phyloP scores from a whole-genome alignment of 2,113 vertebrate species.

The Gnathonemus echidnorhynchus region DNA sequence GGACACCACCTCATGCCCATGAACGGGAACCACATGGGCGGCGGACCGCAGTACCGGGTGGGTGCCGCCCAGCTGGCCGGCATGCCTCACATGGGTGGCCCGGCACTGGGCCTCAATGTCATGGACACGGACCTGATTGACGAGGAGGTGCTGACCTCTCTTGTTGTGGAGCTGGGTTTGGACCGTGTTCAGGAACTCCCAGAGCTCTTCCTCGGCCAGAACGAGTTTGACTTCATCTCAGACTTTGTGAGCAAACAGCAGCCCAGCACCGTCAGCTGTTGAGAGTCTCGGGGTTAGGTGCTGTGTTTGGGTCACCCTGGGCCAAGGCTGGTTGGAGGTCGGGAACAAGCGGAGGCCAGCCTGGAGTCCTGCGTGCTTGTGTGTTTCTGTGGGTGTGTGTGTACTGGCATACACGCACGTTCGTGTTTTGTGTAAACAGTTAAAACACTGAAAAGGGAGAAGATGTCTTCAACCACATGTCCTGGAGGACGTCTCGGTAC shows the following conservation, averaged over 20 bases:
- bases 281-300: constrained; percentile 45
- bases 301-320: constrained; percentile 35
- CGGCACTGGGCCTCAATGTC: constrained; percentile 70
- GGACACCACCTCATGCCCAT: constrained; percentile 70
- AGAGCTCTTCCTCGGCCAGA: constrained; percentile 94
- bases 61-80: constrained; percentile 64
- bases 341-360: constrained; percentile 21
- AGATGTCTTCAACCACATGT: constrained; percentile 22
- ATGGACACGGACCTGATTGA: constrained; percentile 93
- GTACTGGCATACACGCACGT: constrained; percentile 23
- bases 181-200: constrained; percentile 94
- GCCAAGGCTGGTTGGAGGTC: background rate
- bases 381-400: background rate
- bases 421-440: constrained; percentile 10
- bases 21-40: constrained; percentile 64
- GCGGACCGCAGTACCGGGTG: constrained; percentile 64
- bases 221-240: constrained; percentile 94
- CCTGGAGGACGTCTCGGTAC: background rate
- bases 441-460: constrained; percentile 7
- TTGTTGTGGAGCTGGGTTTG: constrained; percentile 89
- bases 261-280: constrained; percentile 89
- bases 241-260: constrained; percentile 96
- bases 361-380: constrained; percentile 23
- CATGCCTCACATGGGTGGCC: constrained; percentile 73
- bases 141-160: constrained; percentile 88